Evolutionary conservation across 1,140 invertebrate genomes (phyloP).

Genomic region (Drosophila rufa): DNA sequence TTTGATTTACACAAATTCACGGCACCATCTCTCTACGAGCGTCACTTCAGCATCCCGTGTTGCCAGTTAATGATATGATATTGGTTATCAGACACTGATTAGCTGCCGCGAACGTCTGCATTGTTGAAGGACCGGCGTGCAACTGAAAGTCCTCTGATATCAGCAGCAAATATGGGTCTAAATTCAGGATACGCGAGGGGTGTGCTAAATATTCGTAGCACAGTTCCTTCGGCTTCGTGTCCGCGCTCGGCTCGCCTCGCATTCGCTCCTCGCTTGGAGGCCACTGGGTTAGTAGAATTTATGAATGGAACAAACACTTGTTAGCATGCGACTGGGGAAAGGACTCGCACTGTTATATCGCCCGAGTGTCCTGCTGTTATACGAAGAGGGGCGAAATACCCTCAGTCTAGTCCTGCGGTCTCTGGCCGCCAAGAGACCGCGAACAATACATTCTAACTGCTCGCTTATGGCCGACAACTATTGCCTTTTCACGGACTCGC

Average conservation of each 20-base stretch:
- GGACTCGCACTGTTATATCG: slow-evolving; percentile 11
- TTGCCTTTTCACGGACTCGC: slow-evolving; percentile 21
- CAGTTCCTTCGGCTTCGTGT: slow-evolving; percentile 24
- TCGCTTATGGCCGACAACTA: slow-evolving; percentile 28
- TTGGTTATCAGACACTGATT: slow-evolving; percentile 31
- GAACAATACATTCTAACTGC: slow-evolving; percentile 15
- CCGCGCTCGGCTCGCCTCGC: slow-evolving; percentile 4
- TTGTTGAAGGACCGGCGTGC: slow-evolving; percentile 69
- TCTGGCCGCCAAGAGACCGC: background rate
- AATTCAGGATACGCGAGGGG: slow-evolving; percentile 18
- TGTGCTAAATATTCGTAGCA: slow-evolving; percentile 65
- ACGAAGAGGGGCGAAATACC: slow-evolving; percentile 6
- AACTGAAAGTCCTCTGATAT: slow-evolving; percentile 46
- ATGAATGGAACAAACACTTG: slow-evolving; percentile 82
- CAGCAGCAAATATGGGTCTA: slow-evolving; percentile 24
- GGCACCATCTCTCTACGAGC: background rate
- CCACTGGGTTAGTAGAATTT: slow-evolving; percentile 61
- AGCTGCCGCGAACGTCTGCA: slow-evolving; percentile 55
- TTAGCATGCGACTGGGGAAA: slow-evolving; percentile 67
- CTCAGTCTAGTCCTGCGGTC: background rate
- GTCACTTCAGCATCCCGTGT: background rate
- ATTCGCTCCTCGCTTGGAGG: slow-evolving; percentile 19
- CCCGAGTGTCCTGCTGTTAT: slow-evolving; percentile 23
- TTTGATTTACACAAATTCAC: background rate
- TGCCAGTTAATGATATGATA: slow-evolving; percentile 13